Percentiles rank a stretch among this genome's conserved stretches.
Evolutionary conservation across 1,140 invertebrate species (phyloP).

Genomic region (fruit fly (Drosophila melanogaster)): DNA sequence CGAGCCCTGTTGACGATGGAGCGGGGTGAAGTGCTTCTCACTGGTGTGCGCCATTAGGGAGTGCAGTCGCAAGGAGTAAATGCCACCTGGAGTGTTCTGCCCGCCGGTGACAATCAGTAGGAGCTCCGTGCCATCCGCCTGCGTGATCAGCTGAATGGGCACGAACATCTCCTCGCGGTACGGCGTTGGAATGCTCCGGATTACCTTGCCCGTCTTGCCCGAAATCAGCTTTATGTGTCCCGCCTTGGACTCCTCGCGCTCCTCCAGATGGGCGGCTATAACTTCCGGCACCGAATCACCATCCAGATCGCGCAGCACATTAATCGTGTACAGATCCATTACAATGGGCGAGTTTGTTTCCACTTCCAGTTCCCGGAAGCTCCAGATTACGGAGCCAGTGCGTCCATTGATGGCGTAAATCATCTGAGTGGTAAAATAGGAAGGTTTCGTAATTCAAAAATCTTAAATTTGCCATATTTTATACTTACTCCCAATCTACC

Average conservation of each 20-base stretch:
- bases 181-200: slow-evolving; percentile 88
- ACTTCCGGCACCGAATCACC: slow-evolving; percentile 90
- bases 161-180: slow-evolving; percentile 90
- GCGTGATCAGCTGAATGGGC: slow-evolving; percentile 84
- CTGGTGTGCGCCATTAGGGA: slow-evolving; percentile 81
- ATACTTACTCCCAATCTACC: slow-evolving; percentile 89
- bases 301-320: slow-evolving; percentile 90
- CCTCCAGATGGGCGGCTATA: slow-evolving; percentile 88
- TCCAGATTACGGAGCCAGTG: slow-evolving; percentile 89
- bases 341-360: slow-evolving; percentile 80
- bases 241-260: slow-evolving; percentile 84
- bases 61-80: slow-evolving; percentile 88
- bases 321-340: slow-evolving; percentile 88
- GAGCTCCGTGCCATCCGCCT: slow-evolving; percentile 76
- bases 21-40: slow-evolving; percentile 78
- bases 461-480: background rate
- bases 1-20: slow-evolving; percentile 67
- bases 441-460: background rate
- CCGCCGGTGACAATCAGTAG: slow-evolving; percentile 90
- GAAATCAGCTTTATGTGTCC: slow-evolving; percentile 90
- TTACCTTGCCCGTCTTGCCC: slow-evolving; percentile 88
- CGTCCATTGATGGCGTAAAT: slow-evolving; percentile 89
- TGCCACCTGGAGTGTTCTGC: slow-evolving; percentile 90
- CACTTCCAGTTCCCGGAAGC: slow-evolving; percentile 85
- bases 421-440: slow-evolving; percentile 83